phyloP scores from a whole-genome alignment of 1,140 invertebrate genomes.

The Heliconius melpomene region DNA sequence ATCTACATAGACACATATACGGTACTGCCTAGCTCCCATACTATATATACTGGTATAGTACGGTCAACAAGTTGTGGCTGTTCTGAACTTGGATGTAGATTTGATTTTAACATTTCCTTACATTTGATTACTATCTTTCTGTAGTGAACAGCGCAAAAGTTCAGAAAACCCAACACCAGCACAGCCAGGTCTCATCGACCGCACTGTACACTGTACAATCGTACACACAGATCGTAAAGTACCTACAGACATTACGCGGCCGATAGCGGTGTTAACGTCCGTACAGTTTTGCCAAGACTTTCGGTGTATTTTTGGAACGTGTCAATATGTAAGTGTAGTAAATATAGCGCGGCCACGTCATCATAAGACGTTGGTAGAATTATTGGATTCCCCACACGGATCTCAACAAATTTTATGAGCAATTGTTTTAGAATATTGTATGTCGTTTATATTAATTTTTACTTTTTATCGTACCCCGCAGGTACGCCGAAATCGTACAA shows the following conservation, averaged over 20 bases:
- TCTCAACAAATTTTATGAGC: constrained; percentile 2
- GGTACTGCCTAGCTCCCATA: constrained; percentile 20
- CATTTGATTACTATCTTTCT: no score
- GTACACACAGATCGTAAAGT: constrained; percentile 17
- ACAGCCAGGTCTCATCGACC: no score
- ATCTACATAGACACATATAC: constrained; percentile 34
- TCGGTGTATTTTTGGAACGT: constrained; percentile 75
- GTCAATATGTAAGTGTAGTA: constrained; percentile 78
- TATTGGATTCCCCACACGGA: constrained; percentile 40
- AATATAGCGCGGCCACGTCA: constrained; percentile 57
- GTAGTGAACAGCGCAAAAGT: no score
- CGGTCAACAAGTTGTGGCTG: not conserved
- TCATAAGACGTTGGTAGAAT: constrained; percentile 33
- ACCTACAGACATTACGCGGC: constrained; percentile 56
- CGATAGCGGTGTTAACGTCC: constrained; percentile 73
- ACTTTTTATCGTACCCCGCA: not conserved
- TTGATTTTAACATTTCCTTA: no score
- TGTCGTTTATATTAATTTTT: not conserved
- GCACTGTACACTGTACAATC: not conserved
- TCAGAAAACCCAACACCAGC: no score
- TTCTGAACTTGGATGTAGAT: no score
- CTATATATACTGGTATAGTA: not conserved
- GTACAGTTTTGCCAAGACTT: constrained; percentile 76
- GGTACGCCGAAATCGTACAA: not conserved
- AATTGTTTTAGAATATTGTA: constrained; percentile 5